A percentile compares a stretch with the other conserved stretches of the same genome.
These are phyloP conservation scores for Buphagus erythrorhynchus DNA, from an alignment of 2,797 vertebrate genomes.

Conservation along the genomic window DNA sequence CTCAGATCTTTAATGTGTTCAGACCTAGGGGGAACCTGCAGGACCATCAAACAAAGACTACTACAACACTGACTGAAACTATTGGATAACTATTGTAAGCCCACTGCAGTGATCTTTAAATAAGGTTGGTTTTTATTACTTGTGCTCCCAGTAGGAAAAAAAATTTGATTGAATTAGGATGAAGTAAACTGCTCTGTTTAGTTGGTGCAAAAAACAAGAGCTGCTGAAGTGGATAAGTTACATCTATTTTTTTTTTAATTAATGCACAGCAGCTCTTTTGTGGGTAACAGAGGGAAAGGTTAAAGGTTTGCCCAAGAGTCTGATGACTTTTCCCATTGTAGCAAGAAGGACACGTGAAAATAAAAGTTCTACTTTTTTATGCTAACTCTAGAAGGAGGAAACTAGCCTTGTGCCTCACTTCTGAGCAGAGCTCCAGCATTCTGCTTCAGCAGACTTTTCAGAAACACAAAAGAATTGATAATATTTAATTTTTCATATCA, in stretches of 20 bases:
- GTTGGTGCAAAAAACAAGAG: background rate
- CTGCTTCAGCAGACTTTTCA: background rate
- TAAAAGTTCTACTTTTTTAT: background rate
- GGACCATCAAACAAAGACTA: background rate
- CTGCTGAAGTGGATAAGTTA: background rate
- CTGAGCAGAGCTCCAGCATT: background rate
- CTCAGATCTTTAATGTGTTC: constrained; percentile 10
- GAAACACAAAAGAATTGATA: background rate
- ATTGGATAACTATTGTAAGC: background rate
- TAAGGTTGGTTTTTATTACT: constrained; percentile 40
- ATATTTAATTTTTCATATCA: background rate
- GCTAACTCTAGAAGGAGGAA: background rate
- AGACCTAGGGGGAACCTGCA: background rate
- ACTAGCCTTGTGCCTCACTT: background rate
- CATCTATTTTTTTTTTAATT: background rate
- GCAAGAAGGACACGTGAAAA: background rate
- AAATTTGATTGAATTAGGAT: constrained; percentile 2
- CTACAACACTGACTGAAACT: background rate
- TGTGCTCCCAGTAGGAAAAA: background rate
- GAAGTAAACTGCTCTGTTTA: background rate
- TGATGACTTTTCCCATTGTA: background rate
- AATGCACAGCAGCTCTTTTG: background rate
- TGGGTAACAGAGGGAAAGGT: background rate
- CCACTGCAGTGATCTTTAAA: constrained; percentile 29
- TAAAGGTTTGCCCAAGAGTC: background rate